Conservation (phyloP, 2,888 invertebrate genomes). For the Oscheius onirici region DNA sequence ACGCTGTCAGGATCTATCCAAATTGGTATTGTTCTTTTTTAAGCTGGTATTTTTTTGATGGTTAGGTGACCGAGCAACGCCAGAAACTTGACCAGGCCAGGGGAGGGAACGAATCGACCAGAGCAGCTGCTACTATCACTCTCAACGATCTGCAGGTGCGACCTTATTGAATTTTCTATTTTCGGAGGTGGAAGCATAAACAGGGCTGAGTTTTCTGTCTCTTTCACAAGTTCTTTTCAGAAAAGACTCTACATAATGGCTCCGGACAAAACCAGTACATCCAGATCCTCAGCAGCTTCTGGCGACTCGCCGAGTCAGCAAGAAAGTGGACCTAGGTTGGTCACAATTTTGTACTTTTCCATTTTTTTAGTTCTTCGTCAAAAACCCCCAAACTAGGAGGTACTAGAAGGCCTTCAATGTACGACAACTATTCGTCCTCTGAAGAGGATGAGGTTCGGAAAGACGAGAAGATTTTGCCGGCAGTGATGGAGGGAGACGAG, state of each 20-base stretch:
- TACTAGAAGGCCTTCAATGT: slow-evolving; percentile 24
- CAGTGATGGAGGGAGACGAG: slow-evolving; percentile 8
- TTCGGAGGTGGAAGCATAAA: too few relatives aligned
- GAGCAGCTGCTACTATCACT: slow-evolving; percentile 32
- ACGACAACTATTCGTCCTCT: slow-evolving; percentile 13
- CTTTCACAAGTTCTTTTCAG: too few relatives aligned
- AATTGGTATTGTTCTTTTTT: slow-evolving; percentile 36
- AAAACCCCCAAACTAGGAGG: not conserved
- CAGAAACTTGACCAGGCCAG: slow-evolving; percentile 36
- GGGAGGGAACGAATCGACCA: slow-evolving; percentile 31
- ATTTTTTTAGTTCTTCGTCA: not conserved
- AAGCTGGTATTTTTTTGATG: too few relatives aligned
- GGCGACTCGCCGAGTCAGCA: not conserved
- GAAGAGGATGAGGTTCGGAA: not conserved
- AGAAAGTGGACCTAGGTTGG: not conserved
- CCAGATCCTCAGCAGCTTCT: slow-evolving; percentile 10
- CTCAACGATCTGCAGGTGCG: slow-evolving; percentile 36
- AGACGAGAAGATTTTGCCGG: not conserved
- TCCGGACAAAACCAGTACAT: slow-evolving; percentile 19
- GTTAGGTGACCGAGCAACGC: slow-evolving; percentile 41
- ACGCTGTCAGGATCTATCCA: slow-evolving; percentile 43
- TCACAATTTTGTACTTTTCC: not conserved
- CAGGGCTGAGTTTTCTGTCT: too few relatives aligned
- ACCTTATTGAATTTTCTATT: not conserved
- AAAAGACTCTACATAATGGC: slow-evolving; percentile 2